Percentiles rank a stretch among this genome's conserved stretches.
phyloP scores from a whole-genome alignment of 1,140 invertebrate species.

The Doryteuthis pealeii region DNA sequence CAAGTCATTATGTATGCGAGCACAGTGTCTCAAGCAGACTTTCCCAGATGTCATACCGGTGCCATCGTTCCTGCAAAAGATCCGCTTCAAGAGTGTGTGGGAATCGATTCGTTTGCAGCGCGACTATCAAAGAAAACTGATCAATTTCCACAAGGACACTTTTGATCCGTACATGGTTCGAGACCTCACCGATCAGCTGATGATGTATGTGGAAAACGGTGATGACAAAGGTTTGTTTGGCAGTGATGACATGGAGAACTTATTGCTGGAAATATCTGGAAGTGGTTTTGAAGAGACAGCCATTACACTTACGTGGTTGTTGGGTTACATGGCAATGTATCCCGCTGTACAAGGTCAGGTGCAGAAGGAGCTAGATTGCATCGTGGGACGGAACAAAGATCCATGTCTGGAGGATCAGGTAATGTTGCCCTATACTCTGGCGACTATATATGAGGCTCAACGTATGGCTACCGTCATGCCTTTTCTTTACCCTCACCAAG shows the following conservation, averaged over 20 bases:
- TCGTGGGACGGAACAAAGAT: conserved; percentile 39
- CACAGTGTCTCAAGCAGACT: conserved; percentile 20
- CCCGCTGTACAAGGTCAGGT: conserved; percentile 69
- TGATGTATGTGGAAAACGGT: conserved; percentile 43
- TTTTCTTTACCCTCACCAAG: conserved; percentile 41
- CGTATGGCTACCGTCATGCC: conserved; percentile 48
- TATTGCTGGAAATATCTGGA: conserved; percentile 75
- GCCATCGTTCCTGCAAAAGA: conserved; percentile 28
- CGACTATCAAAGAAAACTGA: conserved; percentile 31
- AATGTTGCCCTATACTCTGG: conserved; percentile 53
- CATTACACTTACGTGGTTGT: conserved; percentile 81
- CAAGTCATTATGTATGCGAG: conserved; percentile 33
- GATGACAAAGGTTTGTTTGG: conserved; percentile 39
- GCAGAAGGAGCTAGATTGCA: conserved; percentile 43
- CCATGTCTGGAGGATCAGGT: conserved; percentile 40
- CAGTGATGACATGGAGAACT: conserved; percentile 39
- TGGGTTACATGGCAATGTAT: conserved; percentile 78
- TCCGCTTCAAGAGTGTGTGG: conserved; percentile 24
- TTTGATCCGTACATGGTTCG: conserved; percentile 38
- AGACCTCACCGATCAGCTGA: conserved; percentile 43
- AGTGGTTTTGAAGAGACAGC: conserved; percentile 86
- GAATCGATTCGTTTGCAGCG: conserved; percentile 25
- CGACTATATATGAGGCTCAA: conserved; percentile 53
- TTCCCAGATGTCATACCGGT: conserved; percentile 33
- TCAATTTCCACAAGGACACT: conserved; percentile 43